Evolutionary conservation across 2,113 vertebrate genomes (phyloP), one percentile per base, ranked within the genome.

Genomic region (Ictalurus furcatus): DNA sequence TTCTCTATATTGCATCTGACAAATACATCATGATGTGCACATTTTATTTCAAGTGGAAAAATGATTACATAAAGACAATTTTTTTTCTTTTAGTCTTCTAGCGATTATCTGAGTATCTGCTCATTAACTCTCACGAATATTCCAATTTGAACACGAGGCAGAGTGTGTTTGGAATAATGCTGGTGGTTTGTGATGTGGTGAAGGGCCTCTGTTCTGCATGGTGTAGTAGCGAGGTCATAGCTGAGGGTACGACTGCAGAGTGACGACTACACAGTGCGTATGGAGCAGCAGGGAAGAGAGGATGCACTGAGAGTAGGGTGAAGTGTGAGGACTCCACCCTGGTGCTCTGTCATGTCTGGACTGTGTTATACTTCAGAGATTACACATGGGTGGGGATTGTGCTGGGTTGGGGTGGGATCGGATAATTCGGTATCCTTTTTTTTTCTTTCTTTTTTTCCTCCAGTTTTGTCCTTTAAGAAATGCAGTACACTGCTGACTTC

Each of bases 331-430:
- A 81, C 61, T 37, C 34, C 73, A 34, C 59, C 40, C 71, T 85
- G 82, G n/a, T 56, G 83, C 71, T 89, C 12, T 76, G 30, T 76
- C 56, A 63, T 73, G 87, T 84, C 81, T 76, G 67, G 40, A 74
- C 56, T 61, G 30, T 30, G 87, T 34, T 58, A 58, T 65, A 25
- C 73, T 88, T 88, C 34, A 74, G 54, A 84, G 87, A 76, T 76
- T 88, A 76, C 17, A 61, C 67, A 84, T 74, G 58, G 76, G 37
- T 74, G 81, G 56, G 56, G 37, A 76, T 63, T 88, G 69, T 73
- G 67, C 40, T 61, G 28, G 59, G 54, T 12, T 12, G 23, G 30
- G 63, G 30, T 56, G 59, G 54, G 52, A 78, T 85, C 8, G 37
- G 13, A 67, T 63, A n/a, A 79, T 56, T 65, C 14, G 67, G 21